Conservation (phyloP, 2,113 vertebrate genomes). For the Hylia prasina region DNA sequence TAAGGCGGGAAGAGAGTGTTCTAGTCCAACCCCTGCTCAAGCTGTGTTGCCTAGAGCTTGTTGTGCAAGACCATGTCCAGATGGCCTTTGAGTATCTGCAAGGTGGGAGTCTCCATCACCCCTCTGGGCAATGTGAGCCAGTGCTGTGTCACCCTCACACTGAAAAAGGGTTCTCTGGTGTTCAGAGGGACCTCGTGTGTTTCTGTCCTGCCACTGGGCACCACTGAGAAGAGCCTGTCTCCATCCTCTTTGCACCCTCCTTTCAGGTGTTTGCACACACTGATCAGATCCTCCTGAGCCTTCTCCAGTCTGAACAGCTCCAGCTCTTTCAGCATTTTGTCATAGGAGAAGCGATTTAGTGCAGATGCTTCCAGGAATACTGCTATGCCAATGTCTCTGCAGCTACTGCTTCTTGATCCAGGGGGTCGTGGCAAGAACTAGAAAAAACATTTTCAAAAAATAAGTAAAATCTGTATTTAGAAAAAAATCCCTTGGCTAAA, state of each 20-base stretch:
- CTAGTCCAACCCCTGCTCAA: neutral
- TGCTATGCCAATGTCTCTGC: neutral
- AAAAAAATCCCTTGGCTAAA: neutral
- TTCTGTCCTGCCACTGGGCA: neutral
- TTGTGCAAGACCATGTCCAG: neutral
- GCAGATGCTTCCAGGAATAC: neutral
- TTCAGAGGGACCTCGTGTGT: neutral
- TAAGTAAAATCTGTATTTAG: neutral
- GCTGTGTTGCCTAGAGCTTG: neutral
- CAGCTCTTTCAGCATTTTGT: neutral
- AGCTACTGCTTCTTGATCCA: neutral
- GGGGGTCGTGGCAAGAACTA: neutral
- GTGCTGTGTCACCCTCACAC: neutral
- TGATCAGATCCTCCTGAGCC: neutral
- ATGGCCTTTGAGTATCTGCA: neutral
- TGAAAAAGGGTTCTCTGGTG: neutral
- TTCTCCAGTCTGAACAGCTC: neutral
- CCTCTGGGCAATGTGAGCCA: neutral
- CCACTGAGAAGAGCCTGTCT: neutral
- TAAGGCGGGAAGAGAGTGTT: neutral
- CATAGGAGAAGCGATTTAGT: neutral
- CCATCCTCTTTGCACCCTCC: accelerated
- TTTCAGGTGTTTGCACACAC: neutral
- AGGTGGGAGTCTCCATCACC: neutral
- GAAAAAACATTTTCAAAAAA: neutral